A percentile compares a stretch with the other conserved stretches of the same genome.
These are phyloP conservation scores for Oikopleura dioica DNA, from an alignment of 23 tunicate species.

Conservation along the genomic window DNA sequence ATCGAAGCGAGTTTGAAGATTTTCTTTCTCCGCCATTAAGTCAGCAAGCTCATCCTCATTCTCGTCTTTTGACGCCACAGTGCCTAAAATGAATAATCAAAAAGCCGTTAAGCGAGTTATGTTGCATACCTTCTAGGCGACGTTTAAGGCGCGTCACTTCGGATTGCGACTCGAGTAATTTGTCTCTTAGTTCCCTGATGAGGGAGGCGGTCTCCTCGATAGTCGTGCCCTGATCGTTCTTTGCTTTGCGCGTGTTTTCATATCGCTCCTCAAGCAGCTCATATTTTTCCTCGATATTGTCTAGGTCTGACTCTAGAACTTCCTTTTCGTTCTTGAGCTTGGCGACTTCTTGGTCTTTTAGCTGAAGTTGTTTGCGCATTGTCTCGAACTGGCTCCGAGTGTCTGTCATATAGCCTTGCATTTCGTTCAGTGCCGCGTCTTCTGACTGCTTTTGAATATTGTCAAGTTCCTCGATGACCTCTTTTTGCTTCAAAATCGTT, in stretches of 20 bases:
- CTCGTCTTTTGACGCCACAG: neutral
- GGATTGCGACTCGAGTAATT: neutral
- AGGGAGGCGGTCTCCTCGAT: neutral
- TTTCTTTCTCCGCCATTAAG: neutral
- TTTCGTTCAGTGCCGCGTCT: neutral
- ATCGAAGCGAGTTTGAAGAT: neutral
- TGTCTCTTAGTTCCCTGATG: neutral
- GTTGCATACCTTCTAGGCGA: neutral
- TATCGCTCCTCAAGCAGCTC: neutral
- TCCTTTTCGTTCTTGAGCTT: neutral
- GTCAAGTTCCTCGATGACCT: neutral
- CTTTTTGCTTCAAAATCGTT: neutral
- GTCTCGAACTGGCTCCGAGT: neutral
- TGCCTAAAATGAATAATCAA: too few relatives aligned
- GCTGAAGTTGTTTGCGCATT: neutral
- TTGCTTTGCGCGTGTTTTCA: neutral
- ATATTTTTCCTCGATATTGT: neutral
- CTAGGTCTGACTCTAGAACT: neutral
- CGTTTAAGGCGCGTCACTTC: neutral
- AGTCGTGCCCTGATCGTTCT: neutral
- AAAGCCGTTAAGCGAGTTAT: too few relatives aligned
- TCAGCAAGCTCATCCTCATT: neutral
- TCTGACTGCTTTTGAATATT: neutral
- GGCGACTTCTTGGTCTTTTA: neutral
- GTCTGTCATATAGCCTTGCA: neutral